A percentile compares a stretch with the other conserved stretches of the same genome.
phyloP scores from a whole-genome alignment of 2,113 vertebrate genomes.

The Cygnus buccinator region DNA sequence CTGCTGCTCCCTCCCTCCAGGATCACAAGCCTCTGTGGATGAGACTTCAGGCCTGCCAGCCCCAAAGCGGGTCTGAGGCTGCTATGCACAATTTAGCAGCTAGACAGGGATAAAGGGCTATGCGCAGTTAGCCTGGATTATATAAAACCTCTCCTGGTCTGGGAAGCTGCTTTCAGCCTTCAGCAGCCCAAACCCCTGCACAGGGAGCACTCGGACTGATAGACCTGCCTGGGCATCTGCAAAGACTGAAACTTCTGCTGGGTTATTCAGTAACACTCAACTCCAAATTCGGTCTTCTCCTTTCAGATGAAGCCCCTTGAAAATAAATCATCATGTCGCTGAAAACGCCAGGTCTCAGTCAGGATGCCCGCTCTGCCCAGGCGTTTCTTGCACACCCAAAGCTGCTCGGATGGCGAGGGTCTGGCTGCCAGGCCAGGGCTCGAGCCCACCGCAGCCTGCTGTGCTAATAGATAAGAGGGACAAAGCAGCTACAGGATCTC shows the following conservation, averaged over 20 bases:
- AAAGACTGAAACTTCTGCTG: background rate
- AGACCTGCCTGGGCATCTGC: background rate
- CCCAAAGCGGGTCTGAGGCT: background rate
- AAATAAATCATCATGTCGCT: background rate
- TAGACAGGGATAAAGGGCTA: conserved; percentile 25
- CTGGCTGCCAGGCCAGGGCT: background rate
- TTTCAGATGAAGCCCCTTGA: background rate
- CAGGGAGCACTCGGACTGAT: background rate
- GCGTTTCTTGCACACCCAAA: background rate
- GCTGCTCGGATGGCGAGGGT: rapidly evolving
- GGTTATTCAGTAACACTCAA: background rate
- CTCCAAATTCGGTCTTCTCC: background rate
- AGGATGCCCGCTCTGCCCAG: background rate
- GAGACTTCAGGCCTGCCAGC: background rate
- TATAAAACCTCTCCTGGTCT: background rate
- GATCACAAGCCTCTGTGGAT: background rate
- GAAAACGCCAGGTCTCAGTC: background rate
- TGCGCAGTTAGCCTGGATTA: background rate
- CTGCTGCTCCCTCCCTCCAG: background rate
- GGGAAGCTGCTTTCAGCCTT: conserved; percentile 31
- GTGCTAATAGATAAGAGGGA: background rate
- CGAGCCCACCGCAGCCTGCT: background rate
- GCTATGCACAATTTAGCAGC: background rate
- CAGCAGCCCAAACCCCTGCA: conserved; percentile 7
- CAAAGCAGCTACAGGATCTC: background rate